These are phyloP conservation scores for Epirrita christyi DNA, from an alignment of 2,888 invertebrate species.

Conservation along the genomic window DNA sequence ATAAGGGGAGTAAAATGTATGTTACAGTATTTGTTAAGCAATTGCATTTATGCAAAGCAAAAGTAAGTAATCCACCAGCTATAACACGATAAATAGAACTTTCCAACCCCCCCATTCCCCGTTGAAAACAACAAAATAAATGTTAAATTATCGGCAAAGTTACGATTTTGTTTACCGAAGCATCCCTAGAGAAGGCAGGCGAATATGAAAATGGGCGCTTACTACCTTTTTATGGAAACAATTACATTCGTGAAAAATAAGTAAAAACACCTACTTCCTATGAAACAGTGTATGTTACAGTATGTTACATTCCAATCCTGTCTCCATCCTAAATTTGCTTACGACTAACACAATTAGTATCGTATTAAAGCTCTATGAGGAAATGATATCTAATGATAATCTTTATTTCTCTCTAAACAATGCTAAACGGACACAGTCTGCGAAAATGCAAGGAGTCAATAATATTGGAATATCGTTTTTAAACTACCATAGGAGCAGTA, in stretches of 20 bases:
- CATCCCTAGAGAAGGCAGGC: constrained; percentile 43
- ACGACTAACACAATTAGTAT: too few relatives aligned
- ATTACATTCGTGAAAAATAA: constrained; percentile 3
- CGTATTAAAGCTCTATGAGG: too few relatives aligned
- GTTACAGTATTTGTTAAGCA: too few relatives aligned
- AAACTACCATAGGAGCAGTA: too few relatives aligned
- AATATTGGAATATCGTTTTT: too few relatives aligned
- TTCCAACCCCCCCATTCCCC: constrained; percentile 7
- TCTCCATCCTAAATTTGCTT: too few relatives aligned
- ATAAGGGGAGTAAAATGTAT: too few relatives aligned
- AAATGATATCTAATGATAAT: too few relatives aligned
- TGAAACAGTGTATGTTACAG: background rate
- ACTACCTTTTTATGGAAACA: constrained; percentile 32
- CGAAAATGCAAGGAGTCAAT: too few relatives aligned
- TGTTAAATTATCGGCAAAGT: constrained; percentile 59
- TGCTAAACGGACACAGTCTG: too few relatives aligned
- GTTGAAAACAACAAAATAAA: constrained; percentile 54
- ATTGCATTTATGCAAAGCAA: background rate
- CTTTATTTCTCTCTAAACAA: too few relatives aligned
- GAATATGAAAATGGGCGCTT: constrained; percentile 45
- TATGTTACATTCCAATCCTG: background rate
- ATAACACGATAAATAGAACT: background rate
- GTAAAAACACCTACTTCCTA: background rate
- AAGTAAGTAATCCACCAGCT: background rate
- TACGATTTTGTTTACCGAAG: constrained; percentile 63